These are phyloP conservation scores for Gymnocypris eckloni DNA, from an alignment of 2,797 vertebrate genomes.

Conservation along the genomic window DNA sequence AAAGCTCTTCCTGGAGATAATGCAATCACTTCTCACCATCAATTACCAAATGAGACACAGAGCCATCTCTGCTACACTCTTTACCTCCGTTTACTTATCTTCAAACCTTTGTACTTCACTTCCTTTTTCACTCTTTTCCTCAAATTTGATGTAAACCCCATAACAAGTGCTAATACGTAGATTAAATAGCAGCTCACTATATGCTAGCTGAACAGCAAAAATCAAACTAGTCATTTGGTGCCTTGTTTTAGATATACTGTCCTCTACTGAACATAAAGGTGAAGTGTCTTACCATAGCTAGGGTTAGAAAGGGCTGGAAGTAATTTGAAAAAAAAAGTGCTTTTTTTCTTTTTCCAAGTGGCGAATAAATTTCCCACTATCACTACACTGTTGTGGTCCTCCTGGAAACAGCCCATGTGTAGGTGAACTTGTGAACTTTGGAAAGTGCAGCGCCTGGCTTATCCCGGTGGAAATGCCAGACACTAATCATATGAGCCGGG, in stretches of 20 bases:
- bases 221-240: background rate
- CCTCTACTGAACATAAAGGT: background rate
- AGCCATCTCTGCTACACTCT: conserved; percentile 43
- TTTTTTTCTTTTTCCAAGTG: background rate
- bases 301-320: background rate
- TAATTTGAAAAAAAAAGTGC: no score
- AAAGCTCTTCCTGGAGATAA: conserved; percentile 77
- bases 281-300: background rate
- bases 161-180: background rate
- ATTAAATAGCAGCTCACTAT: background rate
- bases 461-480: conserved; percentile 69
- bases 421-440: conserved; percentile 59
- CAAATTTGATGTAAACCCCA: background rate
- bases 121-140: background rate
- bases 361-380: background rate
- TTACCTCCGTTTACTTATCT: background rate
- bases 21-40: conserved; percentile 84
- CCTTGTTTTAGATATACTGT: background rate
- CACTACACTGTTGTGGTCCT: background rate
- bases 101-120: conserved; percentile 13
- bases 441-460: conserved; percentile 61
- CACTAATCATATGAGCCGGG: conserved; percentile 69
- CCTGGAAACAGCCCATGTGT: conserved; percentile 10
- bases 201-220: background rate
- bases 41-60: conserved; percentile 81